phyloP scores from a whole-genome alignment of 1,140 invertebrate species.

The Pteromalus puparum region DNA sequence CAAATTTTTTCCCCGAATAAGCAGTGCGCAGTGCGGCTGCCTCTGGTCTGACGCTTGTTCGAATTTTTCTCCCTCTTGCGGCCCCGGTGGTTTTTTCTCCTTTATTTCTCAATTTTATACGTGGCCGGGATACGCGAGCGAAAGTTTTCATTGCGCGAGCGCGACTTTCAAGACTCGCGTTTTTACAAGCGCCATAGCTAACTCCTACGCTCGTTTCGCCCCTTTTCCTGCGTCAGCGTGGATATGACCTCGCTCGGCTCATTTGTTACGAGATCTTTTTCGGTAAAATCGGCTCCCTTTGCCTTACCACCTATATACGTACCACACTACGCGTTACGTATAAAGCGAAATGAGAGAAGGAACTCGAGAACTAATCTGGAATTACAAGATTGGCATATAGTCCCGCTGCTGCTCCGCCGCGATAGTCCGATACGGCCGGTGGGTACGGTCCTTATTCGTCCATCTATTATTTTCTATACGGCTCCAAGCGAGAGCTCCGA shows the following conservation, averaged over 20 bases:
- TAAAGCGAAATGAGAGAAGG: too few species aligned
- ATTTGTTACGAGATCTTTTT: conserved; percentile 17
- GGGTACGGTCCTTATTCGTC: not conserved
- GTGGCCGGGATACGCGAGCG: not conserved
- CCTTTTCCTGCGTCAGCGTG: not conserved
- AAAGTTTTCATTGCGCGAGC: conserved; percentile 28
- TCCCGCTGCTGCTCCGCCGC: not conserved
- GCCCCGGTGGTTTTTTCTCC: not conserved
- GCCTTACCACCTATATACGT: not conserved
- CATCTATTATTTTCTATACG: conserved; percentile 16
- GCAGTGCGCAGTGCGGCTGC: not conserved
- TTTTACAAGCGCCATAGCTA: not conserved
- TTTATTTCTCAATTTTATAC: conserved; percentile 35
- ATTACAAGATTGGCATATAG: not conserved
- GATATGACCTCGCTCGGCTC: not conserved
- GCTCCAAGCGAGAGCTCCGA: not conserved
- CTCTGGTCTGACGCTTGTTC: not conserved
- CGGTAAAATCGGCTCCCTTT: not conserved
- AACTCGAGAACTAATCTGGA: conserved; percentile 23
- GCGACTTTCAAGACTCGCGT: not conserved
- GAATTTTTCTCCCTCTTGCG: not conserved
- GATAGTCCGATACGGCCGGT: conserved; percentile 9
- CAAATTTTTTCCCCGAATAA: not conserved
- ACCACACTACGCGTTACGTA: not conserved
- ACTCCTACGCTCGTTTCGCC: not conserved